Evolutionary conservation across 2,797 vertebrate genomes (phyloP).

Genomic region (Pseudocheirus occidentalis): DNA sequence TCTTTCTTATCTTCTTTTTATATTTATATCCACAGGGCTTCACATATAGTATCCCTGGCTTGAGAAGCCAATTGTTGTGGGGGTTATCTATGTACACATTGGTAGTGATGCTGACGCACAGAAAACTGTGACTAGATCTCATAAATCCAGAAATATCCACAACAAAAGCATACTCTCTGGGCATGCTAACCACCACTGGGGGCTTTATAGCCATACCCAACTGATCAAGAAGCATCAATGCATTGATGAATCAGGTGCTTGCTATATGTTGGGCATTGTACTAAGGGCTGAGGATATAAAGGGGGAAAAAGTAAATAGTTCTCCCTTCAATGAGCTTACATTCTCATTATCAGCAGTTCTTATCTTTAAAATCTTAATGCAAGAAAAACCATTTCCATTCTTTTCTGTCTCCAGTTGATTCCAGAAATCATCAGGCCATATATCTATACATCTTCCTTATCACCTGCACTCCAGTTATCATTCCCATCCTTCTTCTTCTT

Average conservation of each 20-base stretch:
- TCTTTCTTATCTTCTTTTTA: not conserved
- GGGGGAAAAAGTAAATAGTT: not conserved
- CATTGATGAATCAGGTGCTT: not conserved
- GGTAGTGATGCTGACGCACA: not conserved
- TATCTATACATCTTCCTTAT: too few relatives aligned
- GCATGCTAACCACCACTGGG: too few relatives aligned
- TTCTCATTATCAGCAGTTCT: not conserved
- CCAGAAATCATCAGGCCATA: too few relatives aligned
- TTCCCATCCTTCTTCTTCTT: too few relatives aligned
- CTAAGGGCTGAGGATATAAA: not conserved
- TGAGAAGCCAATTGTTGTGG: not conserved
- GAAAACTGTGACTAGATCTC: not conserved
- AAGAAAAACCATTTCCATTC: too few relatives aligned
- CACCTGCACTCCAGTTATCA: too few relatives aligned
- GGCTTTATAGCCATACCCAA: not conserved
- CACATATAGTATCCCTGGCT: not conserved
- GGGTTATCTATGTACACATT: not conserved
- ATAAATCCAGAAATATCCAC: not conserved
- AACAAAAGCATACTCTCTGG: constrained; percentile 1
- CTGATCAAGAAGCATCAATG: not conserved
- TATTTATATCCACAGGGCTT: not conserved
- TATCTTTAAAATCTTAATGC: not conserved
- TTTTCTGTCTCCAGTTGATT: too few relatives aligned
- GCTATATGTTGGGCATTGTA: not conserved
- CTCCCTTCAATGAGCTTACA: not conserved